These are phyloP conservation scores for Bujurquina vittata DNA, from an alignment of 2,113 vertebrate genomes.

Conservation along the genomic window DNA sequence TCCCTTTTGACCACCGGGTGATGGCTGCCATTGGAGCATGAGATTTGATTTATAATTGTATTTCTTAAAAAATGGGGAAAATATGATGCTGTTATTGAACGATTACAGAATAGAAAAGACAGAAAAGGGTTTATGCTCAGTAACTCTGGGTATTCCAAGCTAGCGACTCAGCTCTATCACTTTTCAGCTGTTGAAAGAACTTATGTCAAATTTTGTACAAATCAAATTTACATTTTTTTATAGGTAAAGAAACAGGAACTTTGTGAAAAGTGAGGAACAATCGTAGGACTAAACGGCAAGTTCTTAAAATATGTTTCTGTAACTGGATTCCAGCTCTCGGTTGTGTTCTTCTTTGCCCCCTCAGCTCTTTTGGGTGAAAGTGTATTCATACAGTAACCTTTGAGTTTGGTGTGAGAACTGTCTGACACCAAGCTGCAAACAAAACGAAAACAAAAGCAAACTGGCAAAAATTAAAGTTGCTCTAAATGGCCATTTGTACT, in stretches of 20 bases:
- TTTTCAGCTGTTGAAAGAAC: too few species aligned
- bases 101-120: too few species aligned
- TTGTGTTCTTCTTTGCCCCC: neutral
- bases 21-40: too few species aligned
- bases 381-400: neutral
- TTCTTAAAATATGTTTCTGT: neutral
- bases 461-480: neutral
- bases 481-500: accelerated
- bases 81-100: too few species aligned
- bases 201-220: too few species aligned
- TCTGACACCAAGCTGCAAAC: neutral
- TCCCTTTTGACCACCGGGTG: accelerated
- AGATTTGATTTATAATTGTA: neutral
- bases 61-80: too few species aligned
- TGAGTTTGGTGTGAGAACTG: neutral
- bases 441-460: neutral
- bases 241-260: accelerated
- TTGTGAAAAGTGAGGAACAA: neutral
- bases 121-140: too few species aligned
- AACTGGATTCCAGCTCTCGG: neutral
- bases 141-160: too few species aligned
- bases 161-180: too few species aligned
- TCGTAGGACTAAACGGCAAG: neutral
- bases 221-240: neutral
- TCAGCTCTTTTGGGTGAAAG: neutral